Percentiles rank a stretch among this genome's conserved stretches.
phyloP scores from a whole-genome alignment of 1,140 invertebrate species.

The Cyclina sinensis region DNA sequence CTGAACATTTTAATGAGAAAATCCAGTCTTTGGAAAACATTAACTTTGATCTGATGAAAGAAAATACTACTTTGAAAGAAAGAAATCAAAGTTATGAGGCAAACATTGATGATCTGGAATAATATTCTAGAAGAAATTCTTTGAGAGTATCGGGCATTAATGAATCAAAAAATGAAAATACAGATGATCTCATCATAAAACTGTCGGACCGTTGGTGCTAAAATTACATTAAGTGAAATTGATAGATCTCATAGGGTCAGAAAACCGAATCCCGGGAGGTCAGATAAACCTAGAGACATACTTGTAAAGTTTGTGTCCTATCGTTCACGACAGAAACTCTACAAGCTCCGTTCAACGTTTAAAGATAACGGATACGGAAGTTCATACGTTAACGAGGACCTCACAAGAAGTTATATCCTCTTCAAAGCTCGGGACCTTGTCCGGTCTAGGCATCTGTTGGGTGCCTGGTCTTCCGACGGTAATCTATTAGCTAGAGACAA shows the following conservation, averaged over 20 bases:
- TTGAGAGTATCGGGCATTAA: no score
- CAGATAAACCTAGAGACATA: neutral
- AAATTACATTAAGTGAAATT: neutral
- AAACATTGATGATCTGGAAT: no score
- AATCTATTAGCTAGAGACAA: neutral
- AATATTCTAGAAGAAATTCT: no score
- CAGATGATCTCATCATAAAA: no score
- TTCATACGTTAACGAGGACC: neutral
- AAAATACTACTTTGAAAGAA: no score
- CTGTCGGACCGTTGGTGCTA: no score
- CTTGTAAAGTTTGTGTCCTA: neutral
- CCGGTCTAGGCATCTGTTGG: neutral
- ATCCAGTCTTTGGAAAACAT: no score
- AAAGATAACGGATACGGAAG: neutral
- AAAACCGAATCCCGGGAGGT: neutral
- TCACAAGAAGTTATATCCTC: no score
- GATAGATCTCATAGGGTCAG: neutral
- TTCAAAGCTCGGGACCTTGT: neutral
- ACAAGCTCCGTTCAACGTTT: neutral
- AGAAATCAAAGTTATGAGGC: no score
- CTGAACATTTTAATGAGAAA: no score
- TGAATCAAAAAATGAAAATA: no score
- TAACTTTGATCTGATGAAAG: no score
- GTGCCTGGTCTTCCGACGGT: neutral
- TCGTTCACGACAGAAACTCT: neutral